These are phyloP conservation scores for Itoplectis maculator DNA, from an alignment of 2,888 invertebrate species.

Conservation along the genomic window DNA sequence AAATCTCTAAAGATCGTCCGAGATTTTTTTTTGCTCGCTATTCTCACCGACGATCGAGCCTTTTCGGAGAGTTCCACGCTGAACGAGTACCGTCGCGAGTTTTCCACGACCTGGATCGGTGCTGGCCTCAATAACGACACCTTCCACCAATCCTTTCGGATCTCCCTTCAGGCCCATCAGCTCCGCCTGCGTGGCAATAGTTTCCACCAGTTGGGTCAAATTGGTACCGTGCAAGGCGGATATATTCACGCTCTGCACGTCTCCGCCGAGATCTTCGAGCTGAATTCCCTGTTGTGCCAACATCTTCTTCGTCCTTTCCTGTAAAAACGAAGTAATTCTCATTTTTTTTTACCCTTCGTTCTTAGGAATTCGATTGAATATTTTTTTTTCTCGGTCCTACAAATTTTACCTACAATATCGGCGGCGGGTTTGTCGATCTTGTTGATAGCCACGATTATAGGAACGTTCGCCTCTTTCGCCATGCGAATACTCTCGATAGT, in stretches of 20 bases:
- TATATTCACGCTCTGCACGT: constrained; percentile 95
- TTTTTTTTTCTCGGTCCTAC: not conserved
- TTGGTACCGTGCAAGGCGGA: constrained; percentile 95
- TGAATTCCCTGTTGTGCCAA: constrained; percentile 92
- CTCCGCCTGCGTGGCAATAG: constrained; percentile 93
- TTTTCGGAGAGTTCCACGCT: constrained; percentile 87
- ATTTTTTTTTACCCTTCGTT: not conserved
- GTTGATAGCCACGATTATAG: constrained; percentile 98
- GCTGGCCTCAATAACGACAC: constrained; percentile 94
- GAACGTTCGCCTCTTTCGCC: constrained; percentile 93
- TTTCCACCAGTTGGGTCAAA: constrained; percentile 92
- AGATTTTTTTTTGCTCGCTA: not conserved
- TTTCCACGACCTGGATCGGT: constrained; percentile 89
- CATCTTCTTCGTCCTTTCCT: constrained; percentile 91
- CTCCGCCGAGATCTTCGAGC: constrained; percentile 96
- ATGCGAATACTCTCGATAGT: constrained; percentile 96
- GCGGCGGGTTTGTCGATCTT: constrained; percentile 98
- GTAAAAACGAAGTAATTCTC: constrained; percentile 63
- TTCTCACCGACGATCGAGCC: constrained; percentile 85
- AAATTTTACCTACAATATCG: constrained; percentile 90
- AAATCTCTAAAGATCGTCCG: constrained; percentile 86
- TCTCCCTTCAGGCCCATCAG: constrained; percentile 95
- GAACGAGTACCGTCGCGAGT: constrained; percentile 87
- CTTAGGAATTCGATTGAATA: not conserved
- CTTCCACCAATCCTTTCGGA: constrained; percentile 94